Percentiles rank a stretch among this genome's conserved stretches.
phyloP scores from a whole-genome alignment of 1,140 invertebrate genomes.

The Drosophila dunni region DNA sequence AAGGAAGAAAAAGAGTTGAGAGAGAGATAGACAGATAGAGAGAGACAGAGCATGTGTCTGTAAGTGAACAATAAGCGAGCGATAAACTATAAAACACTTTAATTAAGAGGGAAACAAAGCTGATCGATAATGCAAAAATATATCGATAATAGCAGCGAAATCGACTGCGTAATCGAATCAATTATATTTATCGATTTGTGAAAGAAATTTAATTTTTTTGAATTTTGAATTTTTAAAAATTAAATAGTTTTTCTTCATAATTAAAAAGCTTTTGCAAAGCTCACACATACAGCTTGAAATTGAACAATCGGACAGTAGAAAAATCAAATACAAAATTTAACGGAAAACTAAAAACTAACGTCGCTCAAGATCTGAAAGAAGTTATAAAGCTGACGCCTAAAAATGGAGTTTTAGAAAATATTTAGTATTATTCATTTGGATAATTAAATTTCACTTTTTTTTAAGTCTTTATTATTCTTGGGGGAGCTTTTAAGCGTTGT shows the following conservation, averaged over 20 bases:
- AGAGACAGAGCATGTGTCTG: conserved; percentile 43
- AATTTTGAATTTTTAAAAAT: not conserved
- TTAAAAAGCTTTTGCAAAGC: too few species aligned
- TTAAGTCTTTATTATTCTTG: conserved; percentile 12
- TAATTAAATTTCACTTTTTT: conserved; percentile 26
- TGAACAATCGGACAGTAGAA: not conserved
- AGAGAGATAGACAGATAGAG: conserved; percentile 37
- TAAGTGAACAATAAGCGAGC: conserved; percentile 55
- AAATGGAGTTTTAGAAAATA: conserved; percentile 46
- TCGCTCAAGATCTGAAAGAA: conserved; percentile 30
- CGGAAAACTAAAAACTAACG: conserved; percentile 14
- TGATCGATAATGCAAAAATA: not conserved
- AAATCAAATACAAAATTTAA: conserved; percentile 7
- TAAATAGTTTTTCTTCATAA: too few species aligned
- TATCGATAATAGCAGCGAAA: not conserved
- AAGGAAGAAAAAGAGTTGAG: conserved; percentile 60
- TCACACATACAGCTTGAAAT: not conserved
- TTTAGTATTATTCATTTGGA: conserved; percentile 32
- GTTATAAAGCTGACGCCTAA: conserved; percentile 44
- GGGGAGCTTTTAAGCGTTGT: conserved; percentile 22
- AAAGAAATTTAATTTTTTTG: not conserved
- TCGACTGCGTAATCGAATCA: not conserved
- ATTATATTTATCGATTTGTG: not conserved
- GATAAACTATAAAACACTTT: conserved; percentile 32
- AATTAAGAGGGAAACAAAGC: conserved; percentile 8